phyloP scores from a whole-genome alignment of 2,888 invertebrate genomes.

The Parnassius mnemosyne region DNA sequence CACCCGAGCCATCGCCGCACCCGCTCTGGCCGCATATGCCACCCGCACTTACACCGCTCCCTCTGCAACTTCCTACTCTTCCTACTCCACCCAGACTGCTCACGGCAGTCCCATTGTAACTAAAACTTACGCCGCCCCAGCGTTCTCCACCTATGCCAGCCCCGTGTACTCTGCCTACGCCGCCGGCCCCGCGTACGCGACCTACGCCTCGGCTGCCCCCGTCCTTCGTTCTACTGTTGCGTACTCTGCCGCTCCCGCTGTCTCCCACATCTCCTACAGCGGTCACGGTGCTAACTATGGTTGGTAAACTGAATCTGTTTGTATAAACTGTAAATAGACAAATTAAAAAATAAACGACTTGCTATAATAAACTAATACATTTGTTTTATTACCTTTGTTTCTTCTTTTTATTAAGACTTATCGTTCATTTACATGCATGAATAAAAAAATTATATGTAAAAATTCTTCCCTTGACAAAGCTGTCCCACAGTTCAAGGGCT shows the following conservation, averaged over 20 bases:
- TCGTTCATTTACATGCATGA: too few species aligned
- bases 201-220: constrained; percentile 56
- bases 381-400: not conserved
- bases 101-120: constrained; percentile 38
- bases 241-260: constrained; percentile 82
- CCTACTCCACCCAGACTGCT: constrained; percentile 47
- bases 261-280: constrained; percentile 82
- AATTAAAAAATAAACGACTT: constrained; percentile 33
- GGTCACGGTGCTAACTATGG: constrained; percentile 83
- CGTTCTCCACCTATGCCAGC: constrained; percentile 30
- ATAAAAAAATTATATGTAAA: too few species aligned
- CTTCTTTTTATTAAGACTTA: too few species aligned
- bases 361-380: constrained; percentile 1
- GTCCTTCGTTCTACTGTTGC: constrained; percentile 66
- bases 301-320: constrained; percentile 76
- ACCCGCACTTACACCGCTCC: constrained; percentile 45
- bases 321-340: constrained; percentile 51
- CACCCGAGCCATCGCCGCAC: constrained; percentile 46
- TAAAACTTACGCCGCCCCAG: constrained; percentile 18
- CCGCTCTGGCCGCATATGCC: constrained; percentile 43
- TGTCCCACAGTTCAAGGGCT: too few species aligned
- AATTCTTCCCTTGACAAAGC: too few species aligned
- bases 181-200: constrained; percentile 42
- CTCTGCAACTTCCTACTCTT: constrained; percentile 54
- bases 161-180: constrained; percentile 44